Conservation (phyloP, 2,113 vertebrate genomes). For the Ceratotherium simum region DNA sequence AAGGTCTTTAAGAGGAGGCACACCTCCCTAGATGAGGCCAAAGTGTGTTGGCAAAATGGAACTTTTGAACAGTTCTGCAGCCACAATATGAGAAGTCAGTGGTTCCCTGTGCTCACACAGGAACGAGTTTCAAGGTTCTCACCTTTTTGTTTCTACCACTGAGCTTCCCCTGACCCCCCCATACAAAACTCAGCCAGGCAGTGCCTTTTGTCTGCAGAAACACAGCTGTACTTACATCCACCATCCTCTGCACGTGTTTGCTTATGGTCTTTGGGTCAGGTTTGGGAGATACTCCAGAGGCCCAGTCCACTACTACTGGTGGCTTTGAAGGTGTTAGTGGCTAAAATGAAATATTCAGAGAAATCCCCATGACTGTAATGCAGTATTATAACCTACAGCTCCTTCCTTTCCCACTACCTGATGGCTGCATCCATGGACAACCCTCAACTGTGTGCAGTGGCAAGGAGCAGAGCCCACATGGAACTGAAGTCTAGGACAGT, state of each 20-base stretch:
- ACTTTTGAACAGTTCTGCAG: not conserved
- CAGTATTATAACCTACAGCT: not conserved
- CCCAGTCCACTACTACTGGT: conserved; percentile 96
- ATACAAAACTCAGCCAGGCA: not conserved
- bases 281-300: conserved; percentile 95
- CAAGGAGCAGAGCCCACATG: not conserved
- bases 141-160: not conserved
- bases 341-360: conserved; percentile 84
- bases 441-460: not conserved
- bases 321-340: conserved; percentile 95
- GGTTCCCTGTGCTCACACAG: not conserved
- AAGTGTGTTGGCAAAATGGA: not conserved
- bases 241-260: conserved; percentile 98
- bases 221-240: conserved; percentile 92
- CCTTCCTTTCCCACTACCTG: not conserved
- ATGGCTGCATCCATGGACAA: not conserved
- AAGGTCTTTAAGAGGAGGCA: not conserved
- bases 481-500: not conserved
- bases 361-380: not conserved
- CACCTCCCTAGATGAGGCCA: not conserved
- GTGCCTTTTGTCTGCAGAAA: not conserved
- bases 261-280: conserved; percentile 97
- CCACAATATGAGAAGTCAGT: not conserved
- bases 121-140: not conserved
- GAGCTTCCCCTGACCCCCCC: not conserved